These are phyloP conservation scores for Epirrhoe tristata DNA, from an alignment of 2,888 invertebrate genomes.

Conservation along the genomic window DNA sequence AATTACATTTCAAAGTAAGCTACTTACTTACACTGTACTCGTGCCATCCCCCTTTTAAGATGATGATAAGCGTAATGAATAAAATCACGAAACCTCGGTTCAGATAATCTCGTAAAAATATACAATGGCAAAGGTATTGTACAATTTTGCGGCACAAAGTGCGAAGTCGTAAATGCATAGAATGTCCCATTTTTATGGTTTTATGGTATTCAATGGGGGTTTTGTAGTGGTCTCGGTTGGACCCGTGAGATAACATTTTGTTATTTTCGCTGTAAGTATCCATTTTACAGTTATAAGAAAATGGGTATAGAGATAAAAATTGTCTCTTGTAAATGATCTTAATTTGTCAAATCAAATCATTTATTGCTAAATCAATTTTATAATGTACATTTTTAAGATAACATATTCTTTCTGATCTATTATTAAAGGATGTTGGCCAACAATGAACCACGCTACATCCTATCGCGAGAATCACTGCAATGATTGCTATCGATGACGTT, in stretches of 20 bases:
- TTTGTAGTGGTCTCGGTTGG: constrained; percentile 50
- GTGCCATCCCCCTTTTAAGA: not conserved
- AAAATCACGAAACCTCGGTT: not conserved
- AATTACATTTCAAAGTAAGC: not conserved
- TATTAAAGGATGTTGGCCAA: not conserved
- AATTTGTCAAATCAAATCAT: too few species aligned
- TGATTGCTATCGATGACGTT: constrained; percentile 38
- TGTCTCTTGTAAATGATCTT: not conserved
- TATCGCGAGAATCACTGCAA: constrained; percentile 18
- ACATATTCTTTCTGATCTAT: not conserved
- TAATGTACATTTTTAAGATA: too few species aligned
- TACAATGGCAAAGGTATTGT: constrained; percentile 25
- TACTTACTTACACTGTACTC: not conserved
- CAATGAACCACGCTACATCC: not conserved
- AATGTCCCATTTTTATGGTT: constrained; percentile 59
- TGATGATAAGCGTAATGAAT: not conserved
- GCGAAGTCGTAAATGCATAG: constrained; percentile 61
- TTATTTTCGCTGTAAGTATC: constrained; percentile 39
- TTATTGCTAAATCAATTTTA: too few species aligned
- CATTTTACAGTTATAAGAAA: constrained; percentile 6
- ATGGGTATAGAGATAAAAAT: not conserved
- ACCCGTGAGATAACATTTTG: constrained; percentile 51
- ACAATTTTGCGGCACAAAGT: constrained; percentile 48
- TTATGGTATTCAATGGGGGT: constrained; percentile 59
- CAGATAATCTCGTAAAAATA: constrained; percentile 10